Evolutionary conservation across 2,888 invertebrate species (phyloP), one percentile per base, ranked within the genome.

Genomic region (Yponomeuta sedellus): DNA sequence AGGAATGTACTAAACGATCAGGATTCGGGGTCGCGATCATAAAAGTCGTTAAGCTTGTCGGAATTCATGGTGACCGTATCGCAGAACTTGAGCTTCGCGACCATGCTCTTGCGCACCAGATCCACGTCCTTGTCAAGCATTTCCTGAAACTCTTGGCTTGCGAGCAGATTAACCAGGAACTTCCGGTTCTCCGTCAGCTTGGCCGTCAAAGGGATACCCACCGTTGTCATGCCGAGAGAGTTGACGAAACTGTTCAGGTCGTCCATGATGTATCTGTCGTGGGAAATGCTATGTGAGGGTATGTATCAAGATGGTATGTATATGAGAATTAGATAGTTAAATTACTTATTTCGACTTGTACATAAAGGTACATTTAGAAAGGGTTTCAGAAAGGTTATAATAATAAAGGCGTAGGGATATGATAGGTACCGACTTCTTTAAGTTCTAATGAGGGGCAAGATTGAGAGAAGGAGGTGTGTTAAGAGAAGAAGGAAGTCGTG

Each of bases 91-190:
- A 85, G 70, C 73, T 89, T 88, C 19, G 75, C 75, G 0, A 81
- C 64, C 2, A 73, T 64, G 56, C 76, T 77, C 16, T 67, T 70
- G 61, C 75, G 75, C 10, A 87, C 67, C 61, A 75, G 73, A 2
- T 76, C 73, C 63, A 75, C 70, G 67, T 90, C 88, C 40, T 71
- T 75, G n/a, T 70, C 73, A n/a, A 88, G 52, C 76, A 82, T 80
- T 25, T 77, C 76, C 72, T 81, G 86, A 66, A 88, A 89, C 0
- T 70, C 76, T 0, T 74, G 65, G 34, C 82, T 78, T 34, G 72
- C 73, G 39, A 90, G 75, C 72, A 90, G 71, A 69, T 90, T 88
- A 8, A 85, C 84, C 65, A 90, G 87, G 73, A 84, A 88, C 66
- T 85, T 87, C 40, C 86, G 76, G 68, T 89, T 87, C n/a, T 68